Evolutionary conservation across 2,113 vertebrate genomes (phyloP).

Genomic region (Dasyprocta punctata): DNA sequence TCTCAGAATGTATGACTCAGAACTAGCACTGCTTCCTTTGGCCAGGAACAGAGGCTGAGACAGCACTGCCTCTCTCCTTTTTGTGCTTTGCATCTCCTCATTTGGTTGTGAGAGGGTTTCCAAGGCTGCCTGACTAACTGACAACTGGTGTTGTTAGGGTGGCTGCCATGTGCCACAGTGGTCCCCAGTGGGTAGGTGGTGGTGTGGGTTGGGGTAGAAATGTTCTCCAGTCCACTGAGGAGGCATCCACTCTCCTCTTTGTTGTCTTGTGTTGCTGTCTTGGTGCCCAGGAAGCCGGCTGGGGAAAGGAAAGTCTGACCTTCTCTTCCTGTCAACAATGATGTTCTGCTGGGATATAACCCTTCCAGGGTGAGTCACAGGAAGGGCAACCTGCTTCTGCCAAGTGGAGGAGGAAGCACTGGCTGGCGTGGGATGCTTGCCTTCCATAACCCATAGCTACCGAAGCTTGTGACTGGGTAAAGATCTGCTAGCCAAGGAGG

Average conservation of each 20-base stretch:
- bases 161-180: neutral
- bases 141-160: neutral
- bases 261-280: conserved; percentile 35
- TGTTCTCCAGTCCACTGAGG: neutral
- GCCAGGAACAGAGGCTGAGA: neutral
- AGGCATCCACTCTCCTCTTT: neutral
- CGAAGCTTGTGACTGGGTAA: neutral
- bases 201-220: neutral
- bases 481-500: neutral
- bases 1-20: neutral
- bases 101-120: neutral
- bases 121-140: conserved; percentile 49
- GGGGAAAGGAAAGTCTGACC: conserved; percentile 62
- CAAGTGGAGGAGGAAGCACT: conserved; percentile 13
- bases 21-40: neutral
- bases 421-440: neutral
- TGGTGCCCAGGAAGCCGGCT: conserved; percentile 13
- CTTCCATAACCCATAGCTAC: neutral
- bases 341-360: conserved; percentile 55
- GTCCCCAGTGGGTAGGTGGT: fast-evolving
- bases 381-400: neutral
- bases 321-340: conserved; percentile 72
- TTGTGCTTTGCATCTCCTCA: neutral
- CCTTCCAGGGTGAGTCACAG: conserved; percentile 64
- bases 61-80: neutral